phyloP scores from a whole-genome alignment of 2,797 vertebrate genomes.

The Scolopax bukidnonensis region DNA sequence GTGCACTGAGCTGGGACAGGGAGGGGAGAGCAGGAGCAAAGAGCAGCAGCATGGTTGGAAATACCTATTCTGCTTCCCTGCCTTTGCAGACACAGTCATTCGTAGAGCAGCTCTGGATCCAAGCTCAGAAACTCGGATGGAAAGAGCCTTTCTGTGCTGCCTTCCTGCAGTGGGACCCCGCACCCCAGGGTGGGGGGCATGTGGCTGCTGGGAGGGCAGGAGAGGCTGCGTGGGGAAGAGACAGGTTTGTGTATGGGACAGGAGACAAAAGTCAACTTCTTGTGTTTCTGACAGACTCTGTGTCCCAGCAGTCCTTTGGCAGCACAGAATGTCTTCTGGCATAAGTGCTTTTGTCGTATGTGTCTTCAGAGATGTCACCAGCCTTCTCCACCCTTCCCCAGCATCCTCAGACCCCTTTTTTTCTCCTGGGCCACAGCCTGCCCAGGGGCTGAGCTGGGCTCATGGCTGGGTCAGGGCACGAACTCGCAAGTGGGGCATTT shows the following conservation, averaged over 20 bases:
- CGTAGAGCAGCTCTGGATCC: background rate
- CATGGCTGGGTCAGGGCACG: rapidly evolving
- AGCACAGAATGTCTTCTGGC: background rate
- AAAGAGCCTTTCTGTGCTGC: background rate
- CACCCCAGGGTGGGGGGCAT: background rate
- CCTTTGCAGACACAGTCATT: background rate
- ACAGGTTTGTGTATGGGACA: rapidly evolving
- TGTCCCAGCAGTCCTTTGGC: background rate
- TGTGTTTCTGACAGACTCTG: rapidly evolving
- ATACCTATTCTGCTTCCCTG: background rate
- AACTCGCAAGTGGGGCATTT: rapidly evolving
- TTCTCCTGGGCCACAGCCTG: background rate
- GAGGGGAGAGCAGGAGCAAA: background rate
- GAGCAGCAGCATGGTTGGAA: background rate
- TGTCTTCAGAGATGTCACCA: background rate
- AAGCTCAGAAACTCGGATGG: background rate
- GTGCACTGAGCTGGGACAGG: background rate
- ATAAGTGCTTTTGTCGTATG: rapidly evolving
- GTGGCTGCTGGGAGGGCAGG: background rate
- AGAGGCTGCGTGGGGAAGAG: background rate
- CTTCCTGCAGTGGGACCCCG: rapidly evolving
- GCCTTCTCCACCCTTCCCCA: background rate
- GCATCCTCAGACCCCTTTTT: background rate
- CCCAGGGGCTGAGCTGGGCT: background rate
- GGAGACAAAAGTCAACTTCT: background rate